Evolutionary conservation across 2,888 invertebrate species (phyloP).

Genomic region (Xanthia icteritia): DNA sequence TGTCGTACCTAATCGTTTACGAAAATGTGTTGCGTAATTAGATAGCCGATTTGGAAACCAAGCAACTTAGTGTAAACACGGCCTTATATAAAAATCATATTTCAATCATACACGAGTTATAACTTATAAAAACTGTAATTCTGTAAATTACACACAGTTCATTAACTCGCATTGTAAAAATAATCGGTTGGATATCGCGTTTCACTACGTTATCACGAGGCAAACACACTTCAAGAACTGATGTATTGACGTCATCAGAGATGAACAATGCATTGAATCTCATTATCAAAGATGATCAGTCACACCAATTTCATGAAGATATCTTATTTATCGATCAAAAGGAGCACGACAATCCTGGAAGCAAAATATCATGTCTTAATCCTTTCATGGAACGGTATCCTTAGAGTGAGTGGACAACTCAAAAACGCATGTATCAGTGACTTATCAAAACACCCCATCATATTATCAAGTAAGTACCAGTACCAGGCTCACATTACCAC

Average conservation of each 20-base stretch:
- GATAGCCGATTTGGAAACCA: no score
- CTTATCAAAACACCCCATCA: neutral
- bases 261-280: neutral
- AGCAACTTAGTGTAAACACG: no score
- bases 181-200: constrained; percentile 4
- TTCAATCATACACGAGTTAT: no score
- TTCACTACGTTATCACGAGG: neutral
- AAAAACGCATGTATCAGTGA: neutral
- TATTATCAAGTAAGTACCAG: neutral
- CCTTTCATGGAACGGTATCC: neutral
- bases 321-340: neutral
- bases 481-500: constrained; percentile 10
- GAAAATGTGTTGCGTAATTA: no score
- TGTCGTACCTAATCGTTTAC: no score
- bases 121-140: no score
- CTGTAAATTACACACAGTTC: no score
- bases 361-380: neutral
- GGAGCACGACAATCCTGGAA: neutral
- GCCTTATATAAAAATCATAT: no score
- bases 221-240: neutral
- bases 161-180: constrained; percentile 7
- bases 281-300: neutral
- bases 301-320: neutral
- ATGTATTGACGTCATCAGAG: neutral
- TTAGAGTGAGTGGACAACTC: neutral